Conservation (phyloP, 2,888 invertebrate species). For the Limnephilus rhombicus region DNA sequence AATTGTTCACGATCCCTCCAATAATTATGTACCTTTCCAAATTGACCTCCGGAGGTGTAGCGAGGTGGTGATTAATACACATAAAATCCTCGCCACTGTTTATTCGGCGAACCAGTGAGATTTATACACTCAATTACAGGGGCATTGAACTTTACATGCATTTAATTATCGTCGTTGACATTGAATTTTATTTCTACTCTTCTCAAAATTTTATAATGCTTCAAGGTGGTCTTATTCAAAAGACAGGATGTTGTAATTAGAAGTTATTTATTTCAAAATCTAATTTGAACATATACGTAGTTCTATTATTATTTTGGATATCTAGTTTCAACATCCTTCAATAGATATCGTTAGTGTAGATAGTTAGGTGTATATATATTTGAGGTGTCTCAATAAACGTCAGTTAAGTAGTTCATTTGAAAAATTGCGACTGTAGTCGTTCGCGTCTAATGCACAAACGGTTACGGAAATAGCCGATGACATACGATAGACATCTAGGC, state of each 20-base stretch:
- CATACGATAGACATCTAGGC: too few species aligned
- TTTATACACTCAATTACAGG: background rate
- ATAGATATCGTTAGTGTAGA: too few species aligned
- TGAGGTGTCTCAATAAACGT: too few species aligned
- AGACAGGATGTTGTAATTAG: background rate
- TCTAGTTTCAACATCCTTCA: too few species aligned
- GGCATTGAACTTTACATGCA: background rate
- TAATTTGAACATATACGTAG: too few species aligned
- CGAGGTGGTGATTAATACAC: slow-evolving; percentile 8
- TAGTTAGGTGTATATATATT: too few species aligned
- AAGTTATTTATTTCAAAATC: too few species aligned
- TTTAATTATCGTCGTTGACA: background rate
- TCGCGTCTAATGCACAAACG: too few species aligned
- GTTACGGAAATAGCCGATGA: too few species aligned
- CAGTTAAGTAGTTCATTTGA: too few species aligned
- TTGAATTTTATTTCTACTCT: background rate
- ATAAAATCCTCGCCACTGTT: slow-evolving; percentile 10
- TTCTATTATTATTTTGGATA: too few species aligned
- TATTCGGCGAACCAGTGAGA: background rate
- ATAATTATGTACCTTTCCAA: background rate
- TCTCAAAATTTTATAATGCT: background rate
- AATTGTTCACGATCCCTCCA: background rate
- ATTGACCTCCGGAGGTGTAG: slow-evolving; percentile 5
- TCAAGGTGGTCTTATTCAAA: background rate
- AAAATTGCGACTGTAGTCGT: too few species aligned